These are phyloP conservation scores for Phoeniculus purpureus DNA, from an alignment of 2,797 vertebrate genomes.

Conservation along the genomic window DNA sequence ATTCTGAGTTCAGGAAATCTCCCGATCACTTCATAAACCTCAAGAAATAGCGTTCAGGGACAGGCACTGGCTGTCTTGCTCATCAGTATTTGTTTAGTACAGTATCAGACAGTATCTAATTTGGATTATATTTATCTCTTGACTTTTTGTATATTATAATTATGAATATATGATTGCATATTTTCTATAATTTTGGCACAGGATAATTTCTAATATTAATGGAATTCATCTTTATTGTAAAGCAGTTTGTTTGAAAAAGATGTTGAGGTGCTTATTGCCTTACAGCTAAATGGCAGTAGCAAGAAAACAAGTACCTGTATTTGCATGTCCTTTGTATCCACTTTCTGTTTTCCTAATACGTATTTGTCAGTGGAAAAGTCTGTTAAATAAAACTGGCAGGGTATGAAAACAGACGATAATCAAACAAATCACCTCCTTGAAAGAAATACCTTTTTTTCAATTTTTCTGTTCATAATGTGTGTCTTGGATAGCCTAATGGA, in stretches of 20 bases:
- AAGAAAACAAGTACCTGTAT: not conserved
- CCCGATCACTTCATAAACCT: no score
- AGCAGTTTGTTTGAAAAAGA: not conserved
- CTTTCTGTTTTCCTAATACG: not conserved
- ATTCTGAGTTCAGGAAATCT: no score
- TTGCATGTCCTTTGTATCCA: not conserved
- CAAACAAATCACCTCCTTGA: not conserved
- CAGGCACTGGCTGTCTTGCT: no score
- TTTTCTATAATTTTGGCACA: not conserved
- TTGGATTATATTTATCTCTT: not conserved
- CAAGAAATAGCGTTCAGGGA: no score
- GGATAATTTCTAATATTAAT: not conserved
- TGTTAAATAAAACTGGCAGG: not conserved
- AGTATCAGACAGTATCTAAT: not conserved
- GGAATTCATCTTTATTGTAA: not conserved
- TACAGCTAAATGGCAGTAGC: not conserved
- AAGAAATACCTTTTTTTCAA: not conserved
- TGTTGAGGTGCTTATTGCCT: not conserved
- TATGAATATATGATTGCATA: not conserved
- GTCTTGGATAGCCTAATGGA: not conserved
- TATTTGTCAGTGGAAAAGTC: not conserved
- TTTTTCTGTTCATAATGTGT: not conserved
- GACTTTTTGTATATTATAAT: not conserved
- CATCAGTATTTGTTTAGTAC: not conserved
- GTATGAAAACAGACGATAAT: not conserved